These are phyloP conservation scores for Liopterus haemorrhoidalis DNA, from an alignment of 2,888 invertebrate genomes.

Conservation along the genomic window DNA sequence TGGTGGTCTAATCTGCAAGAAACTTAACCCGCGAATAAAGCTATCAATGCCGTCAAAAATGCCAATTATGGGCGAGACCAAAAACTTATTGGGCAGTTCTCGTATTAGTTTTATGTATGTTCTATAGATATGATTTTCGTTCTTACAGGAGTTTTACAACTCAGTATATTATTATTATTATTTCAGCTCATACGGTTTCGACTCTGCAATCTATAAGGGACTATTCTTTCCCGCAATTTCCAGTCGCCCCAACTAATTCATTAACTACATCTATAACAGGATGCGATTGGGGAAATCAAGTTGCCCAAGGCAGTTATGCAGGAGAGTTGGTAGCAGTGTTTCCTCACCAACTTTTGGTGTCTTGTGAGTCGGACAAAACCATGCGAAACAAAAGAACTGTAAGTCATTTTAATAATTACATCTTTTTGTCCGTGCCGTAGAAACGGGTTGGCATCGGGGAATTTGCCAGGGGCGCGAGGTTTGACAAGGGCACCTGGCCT, in stretches of 20 bases:
- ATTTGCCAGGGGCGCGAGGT: too few relatives aligned
- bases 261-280: conserved; percentile 41
- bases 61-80: too few relatives aligned
- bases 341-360: conserved; percentile 44
- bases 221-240: conserved; percentile 39
- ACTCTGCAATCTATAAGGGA: conserved; percentile 42
- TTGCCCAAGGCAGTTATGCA: conserved; percentile 48
- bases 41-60: too few relatives aligned
- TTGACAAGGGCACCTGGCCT: too few relatives aligned
- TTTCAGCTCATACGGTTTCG: conserved; percentile 41
- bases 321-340: conserved; percentile 50
- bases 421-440: not conserved
- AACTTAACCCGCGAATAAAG: too few relatives aligned
- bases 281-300: conserved; percentile 50
- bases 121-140: too few relatives aligned
- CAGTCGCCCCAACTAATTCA: conserved; percentile 45
- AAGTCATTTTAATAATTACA: conserved; percentile 23
- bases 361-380: conserved; percentile 38
- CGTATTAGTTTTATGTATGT: too few relatives aligned
- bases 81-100: too few relatives aligned
- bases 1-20: too few relatives aligned
- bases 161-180: too few relatives aligned
- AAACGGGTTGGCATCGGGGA: too few relatives aligned
- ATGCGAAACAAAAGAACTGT: conserved; percentile 38
- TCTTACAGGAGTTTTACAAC: too few relatives aligned